Evolutionary conservation across 2,113 vertebrate species (phyloP).

Genomic region (Tyto alba): DNA sequence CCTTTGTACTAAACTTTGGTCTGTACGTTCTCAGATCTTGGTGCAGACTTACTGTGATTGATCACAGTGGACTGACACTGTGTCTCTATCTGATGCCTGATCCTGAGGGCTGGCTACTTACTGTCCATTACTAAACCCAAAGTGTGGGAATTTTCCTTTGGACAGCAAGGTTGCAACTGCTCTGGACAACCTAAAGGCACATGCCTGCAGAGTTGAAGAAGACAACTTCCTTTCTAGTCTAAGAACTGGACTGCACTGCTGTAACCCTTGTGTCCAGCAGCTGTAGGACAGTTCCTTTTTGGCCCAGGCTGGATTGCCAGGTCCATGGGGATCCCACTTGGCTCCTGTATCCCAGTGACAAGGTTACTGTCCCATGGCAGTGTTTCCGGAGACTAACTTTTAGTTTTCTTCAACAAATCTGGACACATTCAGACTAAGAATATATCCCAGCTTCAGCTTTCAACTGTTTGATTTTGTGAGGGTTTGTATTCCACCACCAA

Average conservation of each 20-base stretch:
- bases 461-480: not conserved
- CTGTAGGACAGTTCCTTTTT: not conserved
- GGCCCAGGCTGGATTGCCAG: not conserved
- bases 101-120: not conserved
- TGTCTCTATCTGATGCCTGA: not conserved
- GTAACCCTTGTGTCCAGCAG: rapidly evolving
- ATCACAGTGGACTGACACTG: rapidly evolving
- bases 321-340: rapidly evolving
- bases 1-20: not conserved
- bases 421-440: not conserved
- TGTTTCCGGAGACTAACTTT: not conserved
- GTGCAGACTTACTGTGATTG: not conserved
- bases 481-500: not conserved
- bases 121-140: rapidly evolving
- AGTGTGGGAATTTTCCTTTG: not conserved
- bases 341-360: not conserved
- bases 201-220: not conserved
- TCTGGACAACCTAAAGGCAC: no score
- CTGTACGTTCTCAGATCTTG: rapidly evolving
- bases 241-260: not conserved
- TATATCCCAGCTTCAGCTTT: not conserved
- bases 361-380: not conserved
- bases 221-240: not conserved
- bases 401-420: not conserved
- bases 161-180: rapidly evolving